Base-by-base conservation (phyloP, 2,888 invertebrate genomes). In the Lepidocyrtoides sp. region DNA sequence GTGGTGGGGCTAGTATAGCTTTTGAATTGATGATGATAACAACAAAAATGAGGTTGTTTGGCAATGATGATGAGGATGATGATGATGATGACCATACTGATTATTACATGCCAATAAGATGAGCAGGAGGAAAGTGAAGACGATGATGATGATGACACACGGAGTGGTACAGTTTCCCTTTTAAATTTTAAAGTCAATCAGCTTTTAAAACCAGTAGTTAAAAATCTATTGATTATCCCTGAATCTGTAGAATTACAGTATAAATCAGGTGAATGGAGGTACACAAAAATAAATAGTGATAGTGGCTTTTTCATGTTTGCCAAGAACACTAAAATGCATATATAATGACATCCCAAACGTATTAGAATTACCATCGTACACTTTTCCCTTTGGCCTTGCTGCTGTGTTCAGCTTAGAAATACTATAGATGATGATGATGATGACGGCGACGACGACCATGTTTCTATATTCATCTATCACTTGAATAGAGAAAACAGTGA, bases 401-500 rank as follows among this genome's bases (percentile, higher is more conserved):
- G 23, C 60, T 60, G 60, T 26, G 23, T n/a, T n/a, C 10, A 26
- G 66, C 32, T 66, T 32, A 66, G 2, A 29, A n/a, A 8, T 32
- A n/a, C 8, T 32, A 32, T 0, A 14, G 17, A 0, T 66, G 66
- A 29, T 20, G 41, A 72, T 48, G 23, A 63, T 29, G 23, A 63
- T 26, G 23, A 63, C 20, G 10, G 20, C 23, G 72, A 44, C 26
- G 20, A 77, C 69, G 85, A 90, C 69, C 54, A 90, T 66, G 84
- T 82, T 89, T 23, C 75, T 72, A 83, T 83, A 77, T 84, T 84
- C 84, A 90, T 81, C 85, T 66, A n/a, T n/a, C n/a, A n/a, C 54
- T 72, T 44, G 44, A 72, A 60, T 0, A 60, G 60, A 66, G 32
- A 32, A 32, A n/a, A n/a, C n/a, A n/a, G n/a, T n/a, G n/a, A n/a